Base-by-base conservation (phyloP, 1,140 invertebrate genomes). In the Drosophila grimshawi region DNA sequence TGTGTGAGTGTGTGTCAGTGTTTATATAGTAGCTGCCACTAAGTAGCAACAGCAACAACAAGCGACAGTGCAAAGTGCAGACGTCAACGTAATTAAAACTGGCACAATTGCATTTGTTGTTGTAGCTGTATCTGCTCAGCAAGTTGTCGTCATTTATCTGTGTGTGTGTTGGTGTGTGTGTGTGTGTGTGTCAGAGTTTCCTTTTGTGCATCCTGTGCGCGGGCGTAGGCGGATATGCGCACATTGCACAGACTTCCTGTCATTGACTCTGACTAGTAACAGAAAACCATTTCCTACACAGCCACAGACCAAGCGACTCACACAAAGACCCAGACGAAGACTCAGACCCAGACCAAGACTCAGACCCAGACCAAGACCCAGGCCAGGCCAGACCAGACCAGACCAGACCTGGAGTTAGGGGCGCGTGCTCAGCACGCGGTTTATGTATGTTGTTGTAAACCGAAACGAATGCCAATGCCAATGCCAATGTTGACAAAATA, bases 201-300 rank as follows among this genome's bases (percentile, higher is more conserved):
- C 83, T 80, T 88, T 76, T 66, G 39, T 71, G 74, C 85, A 89
- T 89, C 85, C 85, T 88, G 83, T 89, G 85, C 78, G 71, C 81
- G 76, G 76, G 85, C 80, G 80, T 63, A 75, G 78, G 70, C 85
- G 85, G 85, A 89, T 86, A 86, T 86, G 82, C 76, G 78, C 83
- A 65, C 85, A 69, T 74, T 85, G 81, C 77, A 73, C 73, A 62
- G 60, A 90, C 85, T 89, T 89, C 85, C 85, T 88, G 85, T 82
- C 85, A 85, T 78, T 88, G 85, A 88, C 85, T 83, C 82, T 48
- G 41, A 78, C 70, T 86, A 78, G 81, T 81, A 81, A 86, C 78
- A 78, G 74, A 81, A 81, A 78, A 86, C 78, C 81, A 86, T 86
- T 86, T 86, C 78, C 81, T 82, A 67, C 66, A 62, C 59, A 66